phyloP scores from a whole-genome alignment of 2,113 vertebrate species.

The Calonectris borealis region DNA sequence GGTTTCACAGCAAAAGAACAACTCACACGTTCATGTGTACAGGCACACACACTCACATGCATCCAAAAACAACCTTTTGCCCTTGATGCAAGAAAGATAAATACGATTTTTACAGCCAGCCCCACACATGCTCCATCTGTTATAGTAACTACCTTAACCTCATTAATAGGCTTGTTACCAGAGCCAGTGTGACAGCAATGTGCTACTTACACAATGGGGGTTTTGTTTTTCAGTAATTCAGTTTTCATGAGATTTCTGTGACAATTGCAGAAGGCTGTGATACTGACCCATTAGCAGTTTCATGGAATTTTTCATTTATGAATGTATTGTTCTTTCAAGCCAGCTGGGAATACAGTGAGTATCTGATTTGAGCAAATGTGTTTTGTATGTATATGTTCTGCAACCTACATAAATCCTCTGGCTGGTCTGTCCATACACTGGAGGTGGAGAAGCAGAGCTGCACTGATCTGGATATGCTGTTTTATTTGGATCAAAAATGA shows the following conservation, averaged over 20 bases:
- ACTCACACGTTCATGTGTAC: background rate
- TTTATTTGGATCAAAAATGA: background rate
- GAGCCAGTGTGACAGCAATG: background rate
- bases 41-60: background rate
- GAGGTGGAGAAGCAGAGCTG: background rate
- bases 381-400: background rate
- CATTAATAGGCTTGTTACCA: background rate
- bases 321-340: background rate
- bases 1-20: background rate
- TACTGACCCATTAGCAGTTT: background rate
- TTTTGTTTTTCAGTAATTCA: background rate
- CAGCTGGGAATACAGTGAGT: background rate
- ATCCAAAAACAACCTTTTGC: background rate
- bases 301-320: conserved; percentile 4
- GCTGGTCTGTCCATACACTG: background rate
- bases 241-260: background rate
- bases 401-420: background rate
- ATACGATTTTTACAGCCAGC: background rate
- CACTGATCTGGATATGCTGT: background rate
- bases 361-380: background rate
- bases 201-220: background rate
- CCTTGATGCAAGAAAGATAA: background rate
- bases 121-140: background rate
- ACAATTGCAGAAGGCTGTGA: background rate
- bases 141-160: background rate